These are phyloP conservation scores for Oncorhynchus gorbuscha DNA, from an alignment of 2,113 vertebrate genomes.

Conservation along the genomic window DNA sequence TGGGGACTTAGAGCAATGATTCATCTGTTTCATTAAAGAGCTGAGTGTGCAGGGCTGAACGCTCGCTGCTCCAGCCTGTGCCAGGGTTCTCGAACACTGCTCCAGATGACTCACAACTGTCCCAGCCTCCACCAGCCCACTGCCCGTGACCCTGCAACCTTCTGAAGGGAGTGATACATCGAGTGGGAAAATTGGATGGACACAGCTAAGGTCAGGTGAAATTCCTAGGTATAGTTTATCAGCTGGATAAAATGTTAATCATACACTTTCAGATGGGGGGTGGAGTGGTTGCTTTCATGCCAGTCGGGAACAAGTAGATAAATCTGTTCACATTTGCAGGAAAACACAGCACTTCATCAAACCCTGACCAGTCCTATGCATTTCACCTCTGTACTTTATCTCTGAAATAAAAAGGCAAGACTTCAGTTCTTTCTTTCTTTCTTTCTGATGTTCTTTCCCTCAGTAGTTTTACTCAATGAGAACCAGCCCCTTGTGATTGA, in stretches of 20 bases:
- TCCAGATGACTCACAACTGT: slow-evolving; percentile 6
- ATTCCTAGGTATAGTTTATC: slow-evolving; percentile 18
- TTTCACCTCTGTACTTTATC: background rate
- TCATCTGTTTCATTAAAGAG: slow-evolving; percentile 57
- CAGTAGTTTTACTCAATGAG: slow-evolving; percentile 50
- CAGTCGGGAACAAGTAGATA: background rate
- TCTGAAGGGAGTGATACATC: slow-evolving; percentile 24
- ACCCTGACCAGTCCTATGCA: background rate
- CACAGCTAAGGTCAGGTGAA: slow-evolving; percentile 28
- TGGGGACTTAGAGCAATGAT: slow-evolving; percentile 42
- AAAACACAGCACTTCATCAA: background rate
- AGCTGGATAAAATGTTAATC: background rate
- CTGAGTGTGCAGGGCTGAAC: slow-evolving; percentile 24
- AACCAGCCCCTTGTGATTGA: slow-evolving; percentile 55
- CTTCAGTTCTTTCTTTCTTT: background rate
- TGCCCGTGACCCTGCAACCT: slow-evolving; percentile 29
- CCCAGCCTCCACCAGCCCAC: background rate
- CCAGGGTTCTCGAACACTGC: slow-evolving; percentile 33
- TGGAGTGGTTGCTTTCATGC: background rate
- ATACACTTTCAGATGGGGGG: background rate
- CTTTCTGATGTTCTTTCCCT: slow-evolving; percentile 22
- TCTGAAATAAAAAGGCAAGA: background rate
- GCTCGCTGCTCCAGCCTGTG: background rate
- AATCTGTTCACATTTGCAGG: slow-evolving; percentile 18
- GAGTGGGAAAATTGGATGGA: slow-evolving; percentile 9